Percentiles rank a stretch among this genome's conserved stretches.
Evolutionary conservation across 2,888 invertebrate genomes (phyloP).

Genomic region (Pammene aurita): DNA sequence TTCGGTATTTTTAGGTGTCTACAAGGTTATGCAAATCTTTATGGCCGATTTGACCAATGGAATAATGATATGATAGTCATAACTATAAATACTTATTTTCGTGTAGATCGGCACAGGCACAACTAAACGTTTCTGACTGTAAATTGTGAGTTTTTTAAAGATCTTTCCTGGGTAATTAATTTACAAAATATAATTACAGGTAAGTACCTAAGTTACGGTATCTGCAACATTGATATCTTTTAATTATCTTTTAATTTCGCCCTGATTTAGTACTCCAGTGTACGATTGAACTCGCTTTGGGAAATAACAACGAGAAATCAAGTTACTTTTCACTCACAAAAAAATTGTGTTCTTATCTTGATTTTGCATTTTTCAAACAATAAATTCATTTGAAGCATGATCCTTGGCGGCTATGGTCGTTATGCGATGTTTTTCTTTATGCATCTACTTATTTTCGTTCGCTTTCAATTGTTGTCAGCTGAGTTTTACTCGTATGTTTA

Average conservation of each 20-base stretch:
- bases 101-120: too few relatives aligned
- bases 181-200: too few relatives aligned
- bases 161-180: too few relatives aligned
- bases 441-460: conserved; percentile 61
- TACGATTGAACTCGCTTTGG: too few relatives aligned
- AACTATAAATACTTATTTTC: not conserved
- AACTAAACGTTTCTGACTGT: too few relatives aligned
- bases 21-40: conserved; percentile 34
- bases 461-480: conserved; percentile 58
- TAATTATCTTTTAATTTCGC: not conserved
- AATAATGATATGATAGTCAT: not conserved
- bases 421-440: conserved; percentile 70
- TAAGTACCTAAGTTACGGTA: too few relatives aligned
- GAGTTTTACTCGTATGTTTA: conserved; percentile 53
- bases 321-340: conserved; percentile 9
- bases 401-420: conserved; percentile 51
- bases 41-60: not conserved
- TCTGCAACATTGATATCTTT: not conserved
- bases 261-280: not conserved
- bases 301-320: not conserved
- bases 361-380: conserved; percentile 53
- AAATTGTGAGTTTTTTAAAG: too few relatives aligned
- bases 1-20: conserved; percentile 45
- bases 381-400: conserved; percentile 58
- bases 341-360: conserved; percentile 3